Evolutionary conservation across 2,113 vertebrate species (phyloP).

Genomic region (Grus americana): DNA sequence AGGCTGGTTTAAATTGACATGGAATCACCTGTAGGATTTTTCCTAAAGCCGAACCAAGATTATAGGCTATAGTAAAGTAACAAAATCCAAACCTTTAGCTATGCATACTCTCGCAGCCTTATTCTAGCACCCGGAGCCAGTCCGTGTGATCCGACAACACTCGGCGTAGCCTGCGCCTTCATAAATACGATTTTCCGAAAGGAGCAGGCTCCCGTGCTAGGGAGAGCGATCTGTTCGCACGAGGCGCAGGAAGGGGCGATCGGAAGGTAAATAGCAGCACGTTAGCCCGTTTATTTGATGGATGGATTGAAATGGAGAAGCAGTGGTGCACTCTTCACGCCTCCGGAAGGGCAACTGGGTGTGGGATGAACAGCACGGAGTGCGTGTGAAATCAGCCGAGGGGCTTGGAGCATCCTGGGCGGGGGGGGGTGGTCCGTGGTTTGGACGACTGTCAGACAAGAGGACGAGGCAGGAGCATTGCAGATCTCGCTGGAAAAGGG

Average conservation of each 20-base stretch:
- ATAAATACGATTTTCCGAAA: background rate
- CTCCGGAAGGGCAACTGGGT: background rate
- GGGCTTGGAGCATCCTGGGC: background rate
- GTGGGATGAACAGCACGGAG: background rate
- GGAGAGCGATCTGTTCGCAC: accelerated
- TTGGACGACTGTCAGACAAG: background rate
- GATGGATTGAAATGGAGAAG: background rate
- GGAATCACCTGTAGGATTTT: background rate
- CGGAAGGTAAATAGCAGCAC: background rate
- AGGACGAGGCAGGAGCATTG: background rate
- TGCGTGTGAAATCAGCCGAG: background rate
- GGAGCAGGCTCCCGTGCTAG: background rate
- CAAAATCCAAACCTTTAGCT: background rate
- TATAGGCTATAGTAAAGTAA: background rate
- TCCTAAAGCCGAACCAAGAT: background rate
- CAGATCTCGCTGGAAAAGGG: background rate
- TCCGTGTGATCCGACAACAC: too few relatives aligned
- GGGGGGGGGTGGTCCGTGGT: background rate
- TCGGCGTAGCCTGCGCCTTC: accelerated
- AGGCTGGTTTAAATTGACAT: background rate
- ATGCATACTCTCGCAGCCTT: background rate
- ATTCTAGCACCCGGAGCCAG: background rate
- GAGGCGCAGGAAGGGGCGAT: background rate
- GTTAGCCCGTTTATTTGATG: background rate
- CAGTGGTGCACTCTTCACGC: too few relatives aligned